Evolutionary conservation across 1,140 invertebrate species (phyloP), one percentile per base, ranked within the genome.

Genomic region (Aethina tumida): DNA sequence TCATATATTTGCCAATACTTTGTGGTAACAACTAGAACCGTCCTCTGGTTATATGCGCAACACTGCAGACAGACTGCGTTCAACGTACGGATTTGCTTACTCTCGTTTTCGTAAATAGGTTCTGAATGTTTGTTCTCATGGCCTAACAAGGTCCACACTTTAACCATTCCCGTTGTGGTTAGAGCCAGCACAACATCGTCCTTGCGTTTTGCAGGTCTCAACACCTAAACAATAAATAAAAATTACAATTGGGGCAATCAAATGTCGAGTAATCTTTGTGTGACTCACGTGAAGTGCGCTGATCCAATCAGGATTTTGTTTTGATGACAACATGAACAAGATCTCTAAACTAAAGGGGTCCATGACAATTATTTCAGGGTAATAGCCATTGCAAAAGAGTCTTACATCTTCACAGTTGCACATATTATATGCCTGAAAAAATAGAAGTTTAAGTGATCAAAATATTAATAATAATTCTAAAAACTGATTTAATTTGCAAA

Each of bases 291-390:
- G 91, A 34, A 97, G 74, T 31, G 95, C 89, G 56, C 87, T 92
- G 47, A 99, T 94, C 95, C 96, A 99, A 56, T 99, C 95, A 0
- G 95, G 92, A 62, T 93, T 92, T 21, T 97, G 85, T 60, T 89
- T 81, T 0, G 94, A 97, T 47, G 84, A 86, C n/a, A 99, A 66
- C 7, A 77, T 81, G 62, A 93, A 95, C 2, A 96, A 63, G 12
- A 97, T 79, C 66, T 97, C 92, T 45, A 99, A 68, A 48, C 88
- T 96, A 50, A 92, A 86, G 0, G 93, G 90, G 66, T 99, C 90
- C 75, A 99, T 92, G 13, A 98, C 84, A 42, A 96, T 71, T 45
- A 99, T 91, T 63, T 99, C 96, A 14, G 94, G 84, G 65, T 99
- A 99, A 59, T 97, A 97, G 6, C 93, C 93, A 61, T 89, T 92